These are phyloP conservation scores for Arnoldichthys spilopterus DNA, from an alignment of 2,797 vertebrate species.

Conservation along the genomic window DNA sequence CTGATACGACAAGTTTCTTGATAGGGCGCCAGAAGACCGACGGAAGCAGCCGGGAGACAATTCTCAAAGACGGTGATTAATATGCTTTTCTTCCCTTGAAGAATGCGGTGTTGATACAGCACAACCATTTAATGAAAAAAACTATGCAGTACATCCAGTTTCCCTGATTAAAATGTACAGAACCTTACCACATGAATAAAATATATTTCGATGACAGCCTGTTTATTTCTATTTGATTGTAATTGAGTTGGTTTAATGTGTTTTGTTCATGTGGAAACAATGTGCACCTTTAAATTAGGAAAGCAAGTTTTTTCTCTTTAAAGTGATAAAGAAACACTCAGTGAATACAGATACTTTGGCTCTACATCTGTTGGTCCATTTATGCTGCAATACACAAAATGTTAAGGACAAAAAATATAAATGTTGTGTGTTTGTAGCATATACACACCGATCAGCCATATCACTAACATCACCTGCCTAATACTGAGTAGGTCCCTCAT, in stretches of 20 bases:
- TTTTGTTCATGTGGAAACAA: too few species aligned
- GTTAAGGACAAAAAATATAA: too few species aligned
- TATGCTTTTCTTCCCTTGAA: neutral
- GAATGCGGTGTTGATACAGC: neutral
- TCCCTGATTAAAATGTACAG: neutral
- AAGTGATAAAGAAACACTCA: too few species aligned
- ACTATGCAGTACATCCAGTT: neutral
- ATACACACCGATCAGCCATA: too few species aligned
- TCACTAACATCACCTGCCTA: too few species aligned
- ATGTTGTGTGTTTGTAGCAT: too few species aligned
- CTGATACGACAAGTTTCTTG: conserved; percentile 97
- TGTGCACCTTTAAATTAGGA: too few species aligned
- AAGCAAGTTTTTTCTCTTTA: too few species aligned
- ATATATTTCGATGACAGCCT: neutral
- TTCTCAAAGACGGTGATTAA: conserved; percentile 92
- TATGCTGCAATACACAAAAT: too few species aligned
- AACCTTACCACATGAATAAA: neutral
- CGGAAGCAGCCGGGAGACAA: conserved; percentile 90
- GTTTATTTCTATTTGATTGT: neutral
- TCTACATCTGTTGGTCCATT: too few species aligned
- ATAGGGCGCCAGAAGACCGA: conserved; percentile 96
- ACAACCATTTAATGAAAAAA: neutral
- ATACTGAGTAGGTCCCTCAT: too few species aligned
- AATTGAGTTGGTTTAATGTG: neutral
- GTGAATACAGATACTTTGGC: too few species aligned